Evolutionary conservation across 1,140 invertebrate genomes (phyloP).

Genomic region (Drosophila dunni): DNA sequence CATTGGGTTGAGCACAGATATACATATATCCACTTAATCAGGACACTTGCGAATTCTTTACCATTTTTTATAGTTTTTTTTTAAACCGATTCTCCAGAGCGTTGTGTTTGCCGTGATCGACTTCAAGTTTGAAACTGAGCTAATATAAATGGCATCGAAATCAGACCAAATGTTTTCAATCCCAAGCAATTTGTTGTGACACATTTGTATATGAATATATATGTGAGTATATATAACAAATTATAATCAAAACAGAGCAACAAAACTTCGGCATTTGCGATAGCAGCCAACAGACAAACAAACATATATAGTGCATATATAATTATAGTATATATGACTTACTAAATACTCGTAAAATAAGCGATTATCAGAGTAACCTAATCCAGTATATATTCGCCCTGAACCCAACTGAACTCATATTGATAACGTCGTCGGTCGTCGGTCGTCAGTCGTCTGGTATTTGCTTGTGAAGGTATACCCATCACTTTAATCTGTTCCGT

Average conservation of each 20-base stretch:
- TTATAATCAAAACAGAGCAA: constrained; percentile 45
- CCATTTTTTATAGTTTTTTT: constrained; percentile 31
- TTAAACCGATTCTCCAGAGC: constrained; percentile 32
- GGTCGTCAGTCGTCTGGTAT: background rate
- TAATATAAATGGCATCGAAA: constrained; percentile 37
- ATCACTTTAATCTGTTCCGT: constrained; percentile 19
- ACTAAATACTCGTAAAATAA: constrained; percentile 10
- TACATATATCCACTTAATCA: background rate
- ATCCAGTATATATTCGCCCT: constrained; percentile 24
- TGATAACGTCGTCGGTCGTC: constrained; percentile 27
- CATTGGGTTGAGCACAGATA: constrained; percentile 15
- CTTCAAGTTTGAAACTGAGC: constrained; percentile 69
- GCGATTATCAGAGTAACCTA: constrained; percentile 33
- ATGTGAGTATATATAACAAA: constrained; percentile 51
- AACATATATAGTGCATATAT: no score
- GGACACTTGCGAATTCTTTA: constrained; percentile 14
- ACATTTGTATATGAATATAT: constrained; percentile 43
- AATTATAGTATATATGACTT: background rate
- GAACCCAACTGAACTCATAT: constrained; percentile 21
- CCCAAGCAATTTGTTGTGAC: constrained; percentile 63
- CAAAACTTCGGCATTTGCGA: constrained; percentile 34
- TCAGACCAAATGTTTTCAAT: constrained; percentile 69
- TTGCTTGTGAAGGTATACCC: constrained; percentile 1
- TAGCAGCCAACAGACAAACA: constrained; percentile 16
- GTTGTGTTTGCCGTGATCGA: constrained; percentile 52